A percentile compares a stretch with the other conserved stretches of the same genome.
Evolutionary conservation across 2,888 invertebrate genomes (phyloP).

Genomic region (Troides helena): DNA sequence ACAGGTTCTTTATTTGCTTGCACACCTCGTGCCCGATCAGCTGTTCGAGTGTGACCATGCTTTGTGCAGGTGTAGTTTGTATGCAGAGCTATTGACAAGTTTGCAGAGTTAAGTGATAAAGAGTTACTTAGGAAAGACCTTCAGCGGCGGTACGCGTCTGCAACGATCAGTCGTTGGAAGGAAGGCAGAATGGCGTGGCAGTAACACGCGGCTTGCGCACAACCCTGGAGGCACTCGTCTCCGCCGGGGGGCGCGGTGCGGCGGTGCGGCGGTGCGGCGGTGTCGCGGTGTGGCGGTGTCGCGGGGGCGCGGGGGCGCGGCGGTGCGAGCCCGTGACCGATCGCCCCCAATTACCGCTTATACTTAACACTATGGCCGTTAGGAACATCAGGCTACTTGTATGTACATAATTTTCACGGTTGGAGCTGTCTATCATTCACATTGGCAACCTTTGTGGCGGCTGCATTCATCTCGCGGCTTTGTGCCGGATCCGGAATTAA

Average conservation of each 20-base stretch:
- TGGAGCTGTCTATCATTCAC: constrained; percentile 46
- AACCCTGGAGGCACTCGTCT: constrained; percentile 30
- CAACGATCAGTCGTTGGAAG: background rate
- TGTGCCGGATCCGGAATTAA: constrained; percentile 47
- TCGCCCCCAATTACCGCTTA: constrained; percentile 59
- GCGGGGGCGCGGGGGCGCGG: constrained; percentile 5
- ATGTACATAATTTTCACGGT: constrained; percentile 65
- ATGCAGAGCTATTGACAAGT: no score
- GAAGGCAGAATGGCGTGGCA: constrained; percentile 6
- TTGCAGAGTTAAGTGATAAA: no score
- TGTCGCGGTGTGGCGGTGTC: no score
- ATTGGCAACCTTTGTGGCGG: constrained; percentile 39
- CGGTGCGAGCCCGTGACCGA: constrained; percentile 54
- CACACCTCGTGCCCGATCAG: no score
- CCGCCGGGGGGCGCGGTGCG: constrained; percentile 10
- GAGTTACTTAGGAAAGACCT: no score
- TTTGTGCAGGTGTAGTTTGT: no score
- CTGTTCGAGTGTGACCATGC: no score
- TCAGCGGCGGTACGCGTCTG: background rate
- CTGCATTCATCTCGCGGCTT: constrained; percentile 28
- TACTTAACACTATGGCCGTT: constrained; percentile 53
- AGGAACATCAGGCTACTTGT: constrained; percentile 37
- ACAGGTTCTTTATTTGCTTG: no score
- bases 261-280: no score
- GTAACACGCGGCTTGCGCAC: constrained; percentile 22